Evolutionary conservation across 2,888 invertebrate genomes (phyloP), one percentile per base, ranked within the genome.

Genomic region (Teinopalpus imperialis): DNA sequence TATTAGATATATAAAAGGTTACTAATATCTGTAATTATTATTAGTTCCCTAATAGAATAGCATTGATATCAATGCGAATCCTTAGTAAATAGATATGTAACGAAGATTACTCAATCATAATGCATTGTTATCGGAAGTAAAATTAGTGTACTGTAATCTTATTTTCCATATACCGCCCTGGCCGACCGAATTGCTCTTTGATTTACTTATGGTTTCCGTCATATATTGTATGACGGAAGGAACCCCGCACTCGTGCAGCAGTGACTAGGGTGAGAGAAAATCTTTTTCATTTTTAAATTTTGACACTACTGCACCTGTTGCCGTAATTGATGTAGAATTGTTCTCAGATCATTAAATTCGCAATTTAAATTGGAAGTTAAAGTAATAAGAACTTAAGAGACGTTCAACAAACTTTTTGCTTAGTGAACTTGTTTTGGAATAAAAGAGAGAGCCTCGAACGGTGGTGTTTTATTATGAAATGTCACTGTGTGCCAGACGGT

Each of bases 401-500:
- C 75, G 70, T 74, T 76, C 68, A 75, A 80, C 68, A 78, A 82
- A 81, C 74, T 81, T 74, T 69, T 61, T 57, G 56, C 55, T 60
- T 47, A 50, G 51, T 63, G 65, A 69, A 73, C 69, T 70, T 56
- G 56, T 60, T 56, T 57, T 57, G 55, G 59, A 59, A 63, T 56
- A 59, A 66, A 66, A 63, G 61, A 60, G 61, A 60, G 63, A 64
- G 63, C 66, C 63, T 60, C 62, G 66, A 74, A 69, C 61, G 61
- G 66, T 64, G 66, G 59, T 70, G 75, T 82, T 81, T 82, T 81
- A 81, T 81, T 83, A 76, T 76, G 71, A 81, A 83, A 85, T 83
- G 81, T 85, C 83, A 81, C 75, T 61, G 73, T 66, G 74, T 70
- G 69, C 78, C 80, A 87, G 86, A 82, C 85, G 71, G 75, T 78